Conservation (phyloP, 2,888 invertebrate genomes). For the Oscheius sp. region DNA sequence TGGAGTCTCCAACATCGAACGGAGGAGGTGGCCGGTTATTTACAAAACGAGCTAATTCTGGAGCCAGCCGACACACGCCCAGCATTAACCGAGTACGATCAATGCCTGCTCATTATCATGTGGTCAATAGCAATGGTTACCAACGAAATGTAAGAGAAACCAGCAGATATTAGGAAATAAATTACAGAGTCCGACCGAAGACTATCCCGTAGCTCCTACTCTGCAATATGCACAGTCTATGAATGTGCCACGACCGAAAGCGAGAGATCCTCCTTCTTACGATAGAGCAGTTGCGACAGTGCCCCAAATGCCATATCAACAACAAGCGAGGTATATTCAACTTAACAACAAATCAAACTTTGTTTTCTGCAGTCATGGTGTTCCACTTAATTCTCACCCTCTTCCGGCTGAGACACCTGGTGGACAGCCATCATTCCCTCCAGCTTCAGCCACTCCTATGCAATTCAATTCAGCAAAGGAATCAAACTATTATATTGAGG, state of each 20-base stretch:
- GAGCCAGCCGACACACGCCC: conserved; percentile 38
- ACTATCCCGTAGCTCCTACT: conserved; percentile 14
- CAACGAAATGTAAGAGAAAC: conserved; percentile 33
- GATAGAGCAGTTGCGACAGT: conserved; percentile 27
- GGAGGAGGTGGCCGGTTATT: conserved; percentile 38
- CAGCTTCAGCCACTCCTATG: conserved; percentile 46
- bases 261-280: conserved; percentile 48
- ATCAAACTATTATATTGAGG: conserved; percentile 13
- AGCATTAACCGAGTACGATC: conserved; percentile 58
- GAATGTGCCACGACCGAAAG: conserved; percentile 36
- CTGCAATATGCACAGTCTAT: conserved; percentile 44
- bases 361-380: conserved; percentile 12
- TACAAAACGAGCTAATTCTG: conserved; percentile 47
- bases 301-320: conserved; percentile 6
- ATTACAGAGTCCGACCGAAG: conserved; percentile 27
- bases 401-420: conserved; percentile 48
- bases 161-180: background rate
- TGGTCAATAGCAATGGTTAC: conserved; percentile 35
- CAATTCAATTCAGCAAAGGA: conserved; percentile 32
- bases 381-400: conserved; percentile 38
- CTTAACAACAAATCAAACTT: background rate
- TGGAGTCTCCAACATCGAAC: conserved; percentile 20
- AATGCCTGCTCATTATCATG: conserved; percentile 57
- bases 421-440: conserved; percentile 51
- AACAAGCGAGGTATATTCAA: background rate